phyloP scores from a whole-genome alignment of 1,140 invertebrate species.

The Zaprionus ornatus region DNA sequence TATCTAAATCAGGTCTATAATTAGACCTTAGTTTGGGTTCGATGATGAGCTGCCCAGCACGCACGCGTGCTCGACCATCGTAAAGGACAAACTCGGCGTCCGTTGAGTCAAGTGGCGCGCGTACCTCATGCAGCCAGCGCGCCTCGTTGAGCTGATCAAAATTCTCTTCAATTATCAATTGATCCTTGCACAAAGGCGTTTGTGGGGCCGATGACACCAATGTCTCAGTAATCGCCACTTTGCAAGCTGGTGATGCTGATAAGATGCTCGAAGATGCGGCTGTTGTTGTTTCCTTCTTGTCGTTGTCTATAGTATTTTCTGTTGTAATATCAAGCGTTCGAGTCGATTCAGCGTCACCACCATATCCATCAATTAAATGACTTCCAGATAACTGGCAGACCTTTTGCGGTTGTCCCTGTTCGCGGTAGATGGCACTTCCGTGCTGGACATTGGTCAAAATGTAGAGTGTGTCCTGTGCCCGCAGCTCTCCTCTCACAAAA shows the following conservation, averaged over 20 bases:
- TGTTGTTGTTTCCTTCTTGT: not conserved
- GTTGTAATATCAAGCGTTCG: not conserved
- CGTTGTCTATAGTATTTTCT: not conserved
- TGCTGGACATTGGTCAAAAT: slow-evolving; percentile 75
- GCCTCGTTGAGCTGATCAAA: slow-evolving; percentile 68
- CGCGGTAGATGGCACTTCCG: slow-evolving; percentile 57
- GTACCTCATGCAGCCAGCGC: slow-evolving; percentile 64
- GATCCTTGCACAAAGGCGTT: slow-evolving; percentile 50
- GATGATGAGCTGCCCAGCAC: slow-evolving; percentile 47
- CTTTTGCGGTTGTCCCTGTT: slow-evolving; percentile 25
- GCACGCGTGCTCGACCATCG: slow-evolving; percentile 51
- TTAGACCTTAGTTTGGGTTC: slow-evolving; percentile 58
- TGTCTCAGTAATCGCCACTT: slow-evolving; percentile 22
- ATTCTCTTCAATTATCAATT: slow-evolving; percentile 70
- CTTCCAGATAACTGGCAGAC: slow-evolving; percentile 48
- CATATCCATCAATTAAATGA: slow-evolving; percentile 44
- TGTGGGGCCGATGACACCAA: slow-evolving; percentile 19
- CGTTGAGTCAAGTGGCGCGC: slow-evolving; percentile 54
- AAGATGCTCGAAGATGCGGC: not conserved
- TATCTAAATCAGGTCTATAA: slow-evolving; percentile 62
- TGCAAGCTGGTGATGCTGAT: not conserved
- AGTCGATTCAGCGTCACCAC: not conserved
- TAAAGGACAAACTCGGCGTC: slow-evolving; percentile 73
- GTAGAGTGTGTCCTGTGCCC: slow-evolving; percentile 59
- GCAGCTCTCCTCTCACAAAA: slow-evolving; percentile 36